These are phyloP conservation scores for Calliphora vicina DNA, from an alignment of 1,140 invertebrate species.

Conservation along the genomic window DNA sequence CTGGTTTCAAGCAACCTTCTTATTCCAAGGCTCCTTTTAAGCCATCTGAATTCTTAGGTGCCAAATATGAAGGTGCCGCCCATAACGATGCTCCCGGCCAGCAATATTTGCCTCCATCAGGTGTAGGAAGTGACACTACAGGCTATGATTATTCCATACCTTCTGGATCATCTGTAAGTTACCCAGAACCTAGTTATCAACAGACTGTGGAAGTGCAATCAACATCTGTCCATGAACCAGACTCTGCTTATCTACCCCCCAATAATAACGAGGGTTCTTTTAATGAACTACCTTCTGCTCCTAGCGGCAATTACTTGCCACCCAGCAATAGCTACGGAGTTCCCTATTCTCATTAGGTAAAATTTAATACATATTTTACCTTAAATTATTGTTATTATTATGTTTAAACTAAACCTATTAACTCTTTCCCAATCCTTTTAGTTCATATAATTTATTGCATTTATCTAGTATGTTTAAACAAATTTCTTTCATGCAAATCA, in stretches of 20 bases:
- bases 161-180: background rate
- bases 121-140: constrained; percentile 34
- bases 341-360: constrained; percentile 3
- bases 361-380: background rate
- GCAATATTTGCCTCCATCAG: constrained; percentile 46
- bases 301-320: constrained; percentile 26
- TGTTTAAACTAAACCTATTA: background rate
- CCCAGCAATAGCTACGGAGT: background rate
- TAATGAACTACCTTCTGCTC: background rate
- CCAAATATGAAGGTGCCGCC: constrained; percentile 41
- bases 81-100: background rate
- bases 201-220: background rate
- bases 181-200: background rate
- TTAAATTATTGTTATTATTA: background rate
- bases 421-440: background rate
- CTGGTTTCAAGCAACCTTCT: background rate
- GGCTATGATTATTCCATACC: constrained; percentile 50
- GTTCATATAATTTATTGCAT: constrained; percentile 15
- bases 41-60: constrained; percentile 56
- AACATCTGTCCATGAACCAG: constrained; percentile 24
- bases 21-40: constrained; percentile 52
- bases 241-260: constrained; percentile 33
- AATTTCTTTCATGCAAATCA: background rate
- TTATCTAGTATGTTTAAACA: background rate
- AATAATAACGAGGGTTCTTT: background rate